Evolutionary conservation across 2,113 vertebrate genomes (phyloP).

Genomic region (Erythrocercus mccallii): DNA sequence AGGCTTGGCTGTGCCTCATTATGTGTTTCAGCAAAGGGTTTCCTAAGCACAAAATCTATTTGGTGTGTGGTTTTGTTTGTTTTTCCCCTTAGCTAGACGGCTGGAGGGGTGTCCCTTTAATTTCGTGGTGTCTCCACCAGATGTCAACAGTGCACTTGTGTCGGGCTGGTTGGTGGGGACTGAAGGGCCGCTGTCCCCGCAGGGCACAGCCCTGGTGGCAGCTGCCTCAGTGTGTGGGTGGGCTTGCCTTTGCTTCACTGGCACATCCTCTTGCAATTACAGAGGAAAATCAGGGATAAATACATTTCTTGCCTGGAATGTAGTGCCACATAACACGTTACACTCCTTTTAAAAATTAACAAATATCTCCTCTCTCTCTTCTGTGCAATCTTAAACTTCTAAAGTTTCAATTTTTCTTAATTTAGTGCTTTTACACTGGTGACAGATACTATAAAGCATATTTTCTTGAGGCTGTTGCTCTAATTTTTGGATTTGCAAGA

Average conservation of each 20-base stretch:
- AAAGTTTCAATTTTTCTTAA: background rate
- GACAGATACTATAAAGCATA: background rate
- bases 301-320: background rate
- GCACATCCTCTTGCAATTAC: background rate
- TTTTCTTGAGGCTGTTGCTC: background rate
- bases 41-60: background rate
- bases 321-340: rapidly evolving
- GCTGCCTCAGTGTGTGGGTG: background rate
- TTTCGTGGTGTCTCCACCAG: constrained; percentile 36
- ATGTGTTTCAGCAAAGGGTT: background rate
- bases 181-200: background rate
- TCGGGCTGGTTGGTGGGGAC: rapidly evolving
- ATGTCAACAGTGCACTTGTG: constrained; percentile 41
- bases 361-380: background rate
- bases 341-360: background rate
- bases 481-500: background rate
- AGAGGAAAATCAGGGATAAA: background rate
- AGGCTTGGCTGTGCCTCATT: background rate
- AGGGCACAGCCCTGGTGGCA: background rate
- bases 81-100: background rate
- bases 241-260: background rate
- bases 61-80: background rate
- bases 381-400: background rate
- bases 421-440: background rate
- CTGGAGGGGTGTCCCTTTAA: background rate